Conservation (phyloP, 1,140 invertebrate species). For the Caerostris darwini region DNA sequence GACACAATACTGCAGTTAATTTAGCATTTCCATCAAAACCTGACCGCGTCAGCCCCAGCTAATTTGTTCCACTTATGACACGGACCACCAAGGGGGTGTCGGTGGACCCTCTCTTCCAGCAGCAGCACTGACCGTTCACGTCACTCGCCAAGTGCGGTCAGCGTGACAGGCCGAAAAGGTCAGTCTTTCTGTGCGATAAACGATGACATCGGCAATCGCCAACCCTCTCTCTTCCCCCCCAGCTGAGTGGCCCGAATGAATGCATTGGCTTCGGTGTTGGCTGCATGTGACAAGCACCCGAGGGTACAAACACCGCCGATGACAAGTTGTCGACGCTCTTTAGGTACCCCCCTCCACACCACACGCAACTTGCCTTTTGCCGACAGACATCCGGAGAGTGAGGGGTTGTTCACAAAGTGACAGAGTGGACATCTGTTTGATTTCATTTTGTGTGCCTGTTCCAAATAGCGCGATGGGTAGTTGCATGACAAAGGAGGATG, state of each 20-base stretch:
- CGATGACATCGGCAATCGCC: constrained; percentile 68
- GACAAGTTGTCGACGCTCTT: constrained; percentile 76
- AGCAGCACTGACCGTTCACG: constrained; percentile 4
- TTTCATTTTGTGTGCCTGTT: background rate
- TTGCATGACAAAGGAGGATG: background rate
- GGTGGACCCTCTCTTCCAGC: background rate
- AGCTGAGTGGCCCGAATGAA: constrained; percentile 66
- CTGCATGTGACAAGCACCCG: constrained; percentile 73
- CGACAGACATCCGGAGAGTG: constrained; percentile 53
- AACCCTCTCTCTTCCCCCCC: too few relatives aligned
- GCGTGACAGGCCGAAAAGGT: constrained; percentile 71
- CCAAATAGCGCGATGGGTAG: background rate
- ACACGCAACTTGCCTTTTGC: constrained; percentile 72
- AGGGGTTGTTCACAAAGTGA: constrained; percentile 37
- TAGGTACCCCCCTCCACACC: constrained; percentile 24
- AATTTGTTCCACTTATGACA: constrained; percentile 37
- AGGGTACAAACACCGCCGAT: constrained; percentile 76
- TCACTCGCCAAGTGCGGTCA: constrained; percentile 29
- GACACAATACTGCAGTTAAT: constrained; percentile 65
- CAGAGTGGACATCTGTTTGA: background rate
- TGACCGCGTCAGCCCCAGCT: background rate
- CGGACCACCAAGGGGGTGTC: constrained; percentile 16
- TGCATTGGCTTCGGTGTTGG: constrained; percentile 74
- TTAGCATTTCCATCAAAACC: constrained; percentile 66
- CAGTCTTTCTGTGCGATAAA: constrained; percentile 71